A percentile compares a stretch with the other conserved stretches of the same genome.
These are phyloP conservation scores for Torymus texanus DNA, from an alignment of 2,888 invertebrate species.

Conservation along the genomic window DNA sequence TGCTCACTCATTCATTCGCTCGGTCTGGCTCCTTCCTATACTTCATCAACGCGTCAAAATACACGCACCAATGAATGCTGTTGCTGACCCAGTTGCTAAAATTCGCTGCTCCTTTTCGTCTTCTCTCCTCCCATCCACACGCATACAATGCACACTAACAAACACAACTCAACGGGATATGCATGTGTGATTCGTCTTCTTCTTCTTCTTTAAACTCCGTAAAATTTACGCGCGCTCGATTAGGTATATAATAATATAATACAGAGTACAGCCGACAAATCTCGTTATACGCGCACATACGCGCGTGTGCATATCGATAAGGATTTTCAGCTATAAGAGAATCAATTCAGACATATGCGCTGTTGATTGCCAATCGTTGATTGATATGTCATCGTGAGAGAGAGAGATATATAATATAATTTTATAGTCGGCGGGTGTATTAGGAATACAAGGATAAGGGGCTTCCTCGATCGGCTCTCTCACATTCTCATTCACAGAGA, in stretches of 20 bases:
- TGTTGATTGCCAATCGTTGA: conserved; percentile 1
- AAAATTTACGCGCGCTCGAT: neutral
- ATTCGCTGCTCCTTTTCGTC: conserved; percentile 19
- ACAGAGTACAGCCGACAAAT: too few species aligned
- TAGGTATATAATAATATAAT: neutral
- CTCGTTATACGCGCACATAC: too few species aligned
- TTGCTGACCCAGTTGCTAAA: conserved; percentile 31
- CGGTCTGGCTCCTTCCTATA: neutral
- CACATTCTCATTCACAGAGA: too few species aligned
- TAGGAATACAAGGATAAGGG: neutral
- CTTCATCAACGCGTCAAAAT: too few species aligned
- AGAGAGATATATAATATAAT: conserved; percentile 1
- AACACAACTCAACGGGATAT: conserved; percentile 10
- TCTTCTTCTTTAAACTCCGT: neutral
- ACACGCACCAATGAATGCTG: too few species aligned
- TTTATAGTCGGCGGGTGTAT: neutral
- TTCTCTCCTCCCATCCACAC: neutral
- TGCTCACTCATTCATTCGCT: neutral
- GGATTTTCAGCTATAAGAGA: too few species aligned
- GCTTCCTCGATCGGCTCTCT: too few species aligned
- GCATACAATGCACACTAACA: conserved; percentile 3
- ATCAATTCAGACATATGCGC: too few species aligned
- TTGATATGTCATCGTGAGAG: conserved; percentile 47
- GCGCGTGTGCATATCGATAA: too few species aligned
- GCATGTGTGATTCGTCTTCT: neutral